Evolutionary conservation across 2,113 vertebrate species (phyloP).

Genomic region (Platichthys flesus): DNA sequence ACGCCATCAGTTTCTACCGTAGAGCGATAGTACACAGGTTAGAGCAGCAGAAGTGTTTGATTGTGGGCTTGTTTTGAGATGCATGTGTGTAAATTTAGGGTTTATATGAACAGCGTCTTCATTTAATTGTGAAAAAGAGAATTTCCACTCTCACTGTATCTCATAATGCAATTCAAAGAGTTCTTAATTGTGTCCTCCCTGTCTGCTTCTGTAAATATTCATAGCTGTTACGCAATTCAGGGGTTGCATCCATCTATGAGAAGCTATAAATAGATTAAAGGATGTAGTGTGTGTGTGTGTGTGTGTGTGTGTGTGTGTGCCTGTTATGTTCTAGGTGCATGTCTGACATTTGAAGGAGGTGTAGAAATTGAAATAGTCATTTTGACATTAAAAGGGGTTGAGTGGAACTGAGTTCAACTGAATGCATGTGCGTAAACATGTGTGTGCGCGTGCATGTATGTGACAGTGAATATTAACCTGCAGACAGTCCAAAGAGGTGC

Average conservation of each 20-base stretch:
- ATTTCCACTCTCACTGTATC: background rate
- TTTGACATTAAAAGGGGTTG: background rate
- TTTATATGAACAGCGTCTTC: background rate
- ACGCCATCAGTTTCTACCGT: constrained; percentile 94
- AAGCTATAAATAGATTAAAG: background rate
- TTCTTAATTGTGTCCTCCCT: background rate
- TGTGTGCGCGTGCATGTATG: background rate
- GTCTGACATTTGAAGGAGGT: constrained; percentile 17
- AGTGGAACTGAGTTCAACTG: background rate
- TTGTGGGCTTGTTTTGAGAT: background rate
- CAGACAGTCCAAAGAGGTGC: constrained; percentile 95
- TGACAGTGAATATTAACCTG: constrained; percentile 82
- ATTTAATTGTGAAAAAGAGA: background rate
- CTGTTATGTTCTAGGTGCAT: background rate
- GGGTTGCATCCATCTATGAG: background rate
- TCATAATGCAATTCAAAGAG: background rate
- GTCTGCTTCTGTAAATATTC: background rate
- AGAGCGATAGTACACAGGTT: background rate
- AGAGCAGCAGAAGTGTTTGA: background rate
- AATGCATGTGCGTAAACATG: background rate
- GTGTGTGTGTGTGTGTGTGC: background rate
- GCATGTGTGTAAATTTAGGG: background rate
- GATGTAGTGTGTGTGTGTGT: background rate
- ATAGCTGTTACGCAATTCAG: background rate
- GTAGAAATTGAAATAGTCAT: background rate